Evolutionary conservation across 2,113 vertebrate genomes (phyloP), one percentile per base, ranked within the genome.

Genomic region (Lamprologus tigripictilis): DNA sequence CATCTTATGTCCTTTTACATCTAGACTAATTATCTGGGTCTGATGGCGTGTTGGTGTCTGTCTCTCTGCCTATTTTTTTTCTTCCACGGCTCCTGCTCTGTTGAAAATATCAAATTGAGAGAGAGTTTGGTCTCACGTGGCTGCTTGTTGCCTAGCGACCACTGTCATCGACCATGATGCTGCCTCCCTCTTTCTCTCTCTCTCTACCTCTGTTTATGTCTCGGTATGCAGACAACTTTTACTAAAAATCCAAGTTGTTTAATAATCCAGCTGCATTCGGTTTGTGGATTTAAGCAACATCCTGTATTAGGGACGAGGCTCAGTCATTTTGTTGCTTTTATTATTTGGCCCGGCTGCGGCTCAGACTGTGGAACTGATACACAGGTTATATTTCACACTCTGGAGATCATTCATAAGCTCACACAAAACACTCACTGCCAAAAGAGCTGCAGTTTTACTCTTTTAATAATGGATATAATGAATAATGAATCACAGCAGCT

Each of bases 71-170:
- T 87, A 19, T 86, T 81, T 66, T 49, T 81, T n/a, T 45, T 61
- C 26, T 76, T 47, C 23, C 68, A 19, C 82, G 3, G 23, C 73
- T 90, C 87, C 91, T 81, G 90, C 91, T 92, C 93, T 47, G 87
- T 87, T 91, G 93, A 94, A 92, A 94, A 96, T 93, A 94, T 94
- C 90, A 95, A 94, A 95, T 92, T 88, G 84, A 90, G 94, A 93
- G 92, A 94, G 92, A 90, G 92, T 90, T 88, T 53, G 71, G 88
- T 92, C 92, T 94, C 90, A 93, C 88, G 71, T 94, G 91, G 89
- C 85, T 83, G 91, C 92, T 91, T 94, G 96, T 97, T 97, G 94
- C 96, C 86, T 95, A 94, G 96, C 96, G 94, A 97, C 96, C 90
- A 12, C 90, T 94, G 93, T 96, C 95, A 95, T 93, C 88, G 82